These are phyloP conservation scores for Etheostoma nigrum DNA, from an alignment of 2,797 vertebrate genomes.

Conservation along the genomic window DNA sequence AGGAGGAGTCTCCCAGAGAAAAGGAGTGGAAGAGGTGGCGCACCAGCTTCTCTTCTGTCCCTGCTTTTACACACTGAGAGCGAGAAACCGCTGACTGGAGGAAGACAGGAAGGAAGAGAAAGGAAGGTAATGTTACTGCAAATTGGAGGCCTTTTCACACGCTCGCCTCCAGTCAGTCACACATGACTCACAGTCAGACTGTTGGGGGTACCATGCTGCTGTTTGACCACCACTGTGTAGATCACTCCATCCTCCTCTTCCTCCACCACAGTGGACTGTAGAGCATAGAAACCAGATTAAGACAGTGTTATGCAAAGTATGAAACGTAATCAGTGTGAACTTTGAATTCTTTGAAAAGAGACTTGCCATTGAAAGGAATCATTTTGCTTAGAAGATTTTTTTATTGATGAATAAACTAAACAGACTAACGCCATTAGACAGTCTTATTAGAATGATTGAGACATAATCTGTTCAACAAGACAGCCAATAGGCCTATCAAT, in stretches of 20 bases:
- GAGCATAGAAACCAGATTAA: slow-evolving; percentile 16
- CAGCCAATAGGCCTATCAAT: neutral
- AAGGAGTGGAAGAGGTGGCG: slow-evolving; percentile 90
- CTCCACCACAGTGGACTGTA: slow-evolving; percentile 85
- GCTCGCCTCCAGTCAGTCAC: neutral
- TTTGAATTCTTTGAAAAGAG: neutral
- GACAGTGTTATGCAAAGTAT: neutral
- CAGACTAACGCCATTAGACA: neutral
- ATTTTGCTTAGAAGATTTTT: neutral
- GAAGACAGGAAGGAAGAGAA: slow-evolving; percentile 15
- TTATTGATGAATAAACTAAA: neutral
- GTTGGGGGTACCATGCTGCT: slow-evolving; percentile 59
- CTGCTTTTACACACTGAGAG: slow-evolving; percentile 87
- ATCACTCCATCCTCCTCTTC: slow-evolving; percentile 88
- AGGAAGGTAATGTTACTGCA: neutral
- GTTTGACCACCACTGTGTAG: slow-evolving; percentile 87
- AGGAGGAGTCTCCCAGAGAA: slow-evolving; percentile 86
- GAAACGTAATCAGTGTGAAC: neutral
- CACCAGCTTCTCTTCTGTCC: slow-evolving; percentile 89
- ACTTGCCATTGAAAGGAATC: neutral
- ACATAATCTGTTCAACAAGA: slow-evolving; percentile 7
- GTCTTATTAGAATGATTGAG: neutral
- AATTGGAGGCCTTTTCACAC: neutral
- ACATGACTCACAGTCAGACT: slow-evolving; percentile 58
- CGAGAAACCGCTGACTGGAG: slow-evolving; percentile 65